A percentile compares a stretch with the other conserved stretches of the same genome.
Conservation (phyloP, 1,140 invertebrate species). For the Muscidifurax raptorellus region DNA sequence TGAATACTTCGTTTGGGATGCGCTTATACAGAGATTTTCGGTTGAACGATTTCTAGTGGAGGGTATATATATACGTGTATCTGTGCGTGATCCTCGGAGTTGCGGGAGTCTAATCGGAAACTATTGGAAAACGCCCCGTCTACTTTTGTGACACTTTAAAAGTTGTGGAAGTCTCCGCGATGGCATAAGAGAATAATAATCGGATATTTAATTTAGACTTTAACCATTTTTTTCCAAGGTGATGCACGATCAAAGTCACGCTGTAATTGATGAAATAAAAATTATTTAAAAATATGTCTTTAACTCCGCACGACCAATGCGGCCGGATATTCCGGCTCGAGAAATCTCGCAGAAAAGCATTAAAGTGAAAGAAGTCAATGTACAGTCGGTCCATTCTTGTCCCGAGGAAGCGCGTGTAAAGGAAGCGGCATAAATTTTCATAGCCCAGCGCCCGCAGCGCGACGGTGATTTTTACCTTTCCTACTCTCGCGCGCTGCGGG, state of each 20-base stretch:
- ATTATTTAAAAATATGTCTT: too few relatives aligned
- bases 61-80: neutral
- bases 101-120: neutral
- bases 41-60: neutral
- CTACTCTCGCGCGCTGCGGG: neutral
- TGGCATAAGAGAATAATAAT: too few relatives aligned
- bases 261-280: too few relatives aligned
- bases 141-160: too few relatives aligned
- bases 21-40: neutral
- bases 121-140: neutral
- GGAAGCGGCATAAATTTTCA: constrained; percentile 22
- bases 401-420: neutral
- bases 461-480: constrained; percentile 13
- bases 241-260: too few relatives aligned
- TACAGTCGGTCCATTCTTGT: neutral
- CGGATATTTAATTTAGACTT: too few relatives aligned
- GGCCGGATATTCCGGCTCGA: neutral
- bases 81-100: neutral
- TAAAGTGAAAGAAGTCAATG: constrained; percentile 11
- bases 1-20: neutral
- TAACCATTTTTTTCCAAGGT: too few relatives aligned
- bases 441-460: neutral
- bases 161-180: too few relatives aligned
- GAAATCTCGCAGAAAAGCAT: neutral
- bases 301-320: neutral